Percentiles rank a stretch among this genome's conserved stretches.
Evolutionary conservation across 2,797 vertebrate species (phyloP).

Genomic region (Glyptemys insculpta): DNA sequence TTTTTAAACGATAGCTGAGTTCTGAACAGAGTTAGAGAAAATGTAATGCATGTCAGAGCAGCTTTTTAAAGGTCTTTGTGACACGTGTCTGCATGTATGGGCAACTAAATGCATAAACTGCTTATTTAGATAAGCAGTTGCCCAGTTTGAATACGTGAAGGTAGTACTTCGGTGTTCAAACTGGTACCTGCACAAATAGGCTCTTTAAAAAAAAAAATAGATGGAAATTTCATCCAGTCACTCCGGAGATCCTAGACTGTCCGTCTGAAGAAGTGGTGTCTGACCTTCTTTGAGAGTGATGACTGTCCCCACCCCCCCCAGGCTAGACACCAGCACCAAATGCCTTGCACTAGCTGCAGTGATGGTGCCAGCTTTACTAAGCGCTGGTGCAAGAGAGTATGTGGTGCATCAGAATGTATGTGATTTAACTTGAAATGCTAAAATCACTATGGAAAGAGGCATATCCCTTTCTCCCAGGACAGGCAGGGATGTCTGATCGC

Average conservation of each 20-base stretch:
- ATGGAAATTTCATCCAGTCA: not conserved
- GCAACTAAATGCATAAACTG: fast-evolving
- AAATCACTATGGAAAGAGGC: not conserved
- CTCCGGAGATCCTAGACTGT: not conserved
- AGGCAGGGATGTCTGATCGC: not conserved
- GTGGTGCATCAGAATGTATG: not conserved
- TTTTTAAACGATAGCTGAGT: fast-evolving
- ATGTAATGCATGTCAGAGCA: not conserved
- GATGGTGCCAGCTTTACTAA: not conserved
- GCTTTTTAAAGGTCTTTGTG: not conserved
- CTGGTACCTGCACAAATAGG: not conserved
- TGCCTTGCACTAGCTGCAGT: not conserved
- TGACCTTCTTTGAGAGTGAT: not conserved
- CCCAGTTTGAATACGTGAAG: not conserved
- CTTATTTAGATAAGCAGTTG: not conserved
- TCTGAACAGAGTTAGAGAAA: not conserved
- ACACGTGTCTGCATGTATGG: not conserved
- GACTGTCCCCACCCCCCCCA: not conserved
- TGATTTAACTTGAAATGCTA: not conserved
- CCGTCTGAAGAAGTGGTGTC: not conserved
- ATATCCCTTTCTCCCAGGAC: not conserved
- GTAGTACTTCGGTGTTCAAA: fast-evolving
- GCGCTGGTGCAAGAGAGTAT: not conserved
- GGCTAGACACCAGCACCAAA: not conserved
- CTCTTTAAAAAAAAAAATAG: not conserved